Evolutionary conservation across 2,797 vertebrate species (phyloP), one percentile per base, ranked within the genome.

Genomic region (Amazona ochrocephala): DNA sequence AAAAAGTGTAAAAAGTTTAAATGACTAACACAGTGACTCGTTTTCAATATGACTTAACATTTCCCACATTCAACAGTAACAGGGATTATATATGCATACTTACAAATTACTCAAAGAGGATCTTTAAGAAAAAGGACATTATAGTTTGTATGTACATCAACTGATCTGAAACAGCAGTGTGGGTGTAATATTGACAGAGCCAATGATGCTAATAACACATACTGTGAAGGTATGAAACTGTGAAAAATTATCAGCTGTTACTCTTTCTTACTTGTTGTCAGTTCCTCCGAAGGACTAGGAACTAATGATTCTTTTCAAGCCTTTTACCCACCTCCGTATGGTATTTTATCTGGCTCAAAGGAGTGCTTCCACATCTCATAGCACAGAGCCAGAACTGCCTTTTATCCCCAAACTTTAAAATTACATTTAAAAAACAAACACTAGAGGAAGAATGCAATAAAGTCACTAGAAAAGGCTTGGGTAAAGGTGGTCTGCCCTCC

Each of bases 21-120:
- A 80, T 96, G 93, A 95, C 70, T 96, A 96, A 90, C 64, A 93
- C 18, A 90, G 80, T 94, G 93, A 97, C 56, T 97, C 83, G 96
- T 56, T 95, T 90, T 77, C 34, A 60, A 58, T 41, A 56, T 84
- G 89, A 95, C 84, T 96, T 94, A 75, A 92, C 44, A 34, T 58
- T 61, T 74, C 67, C 86, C 85, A 79, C 24, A 82, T 88, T 94
- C 68, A 95, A 81, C 37, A 86, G 66, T 54, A 96, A 75, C 60
- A 71, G 73, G 5, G 32, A 90, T 88, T 78, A 92, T 83, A 93
- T 62, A 92, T 70, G 80, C 91, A 75, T 27, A 81, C 66, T 92
- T 61, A 89, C 47, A 89, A 92, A 96, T 88, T 77, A 90, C 61
- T 84, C 86, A 64, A 93, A 81, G 54, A 84, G 30, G 65, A 64